Base-by-base conservation (phyloP, 2,113 vertebrate genomes). In the Desmodus rotundus region DNA sequence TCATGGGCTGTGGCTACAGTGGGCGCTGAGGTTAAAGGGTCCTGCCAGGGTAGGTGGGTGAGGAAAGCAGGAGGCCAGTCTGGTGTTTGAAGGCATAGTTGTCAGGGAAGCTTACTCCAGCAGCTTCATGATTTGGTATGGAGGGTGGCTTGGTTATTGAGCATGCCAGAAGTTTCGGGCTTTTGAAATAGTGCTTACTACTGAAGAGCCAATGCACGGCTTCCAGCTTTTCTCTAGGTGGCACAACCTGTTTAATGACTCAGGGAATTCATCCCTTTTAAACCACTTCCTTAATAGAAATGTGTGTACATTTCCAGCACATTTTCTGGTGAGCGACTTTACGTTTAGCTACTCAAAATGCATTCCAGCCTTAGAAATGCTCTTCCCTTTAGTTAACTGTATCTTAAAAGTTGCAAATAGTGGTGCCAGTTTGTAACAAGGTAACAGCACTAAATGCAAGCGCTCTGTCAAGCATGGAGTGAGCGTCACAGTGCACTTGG, bases 211-310 rank as follows among this genome's bases (percentile, higher is more conserved):
- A 76, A 89, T 4, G 0, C 61, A 7, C 31, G 63, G 76, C 96
- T 97, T 90, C 74, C 78, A 93, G 89, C 82, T 97, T 97, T 96
- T 97, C 97, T 98, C 95, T 97, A 97, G 95, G 95, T 97, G 94
- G 93, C 94, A 97, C 87, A 96, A 95, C 80, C 87, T 94, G 91
- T 94, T 97, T 93, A 93, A 96, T 95, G 97, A 97, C 93, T 95
- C 54, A 92, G 97, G 95, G 87, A 97, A 92, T 86, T 11, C 63
- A 74, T 24, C 54, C 54, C 16, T 50, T 65, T 95, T 91, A 58
- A 87, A 56, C 58, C 73, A 95, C 38, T 13, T 58, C 56, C 0
- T 70, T 61, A 0, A 89, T 93, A 87, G 56, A 10, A n/a, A 33
- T 85, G 1, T 61, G 15, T 54, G 38, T 88, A 81, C 43, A 33